Conservation (phyloP, 2,113 vertebrate genomes). For the Aphelocoma coerulescens region DNA sequence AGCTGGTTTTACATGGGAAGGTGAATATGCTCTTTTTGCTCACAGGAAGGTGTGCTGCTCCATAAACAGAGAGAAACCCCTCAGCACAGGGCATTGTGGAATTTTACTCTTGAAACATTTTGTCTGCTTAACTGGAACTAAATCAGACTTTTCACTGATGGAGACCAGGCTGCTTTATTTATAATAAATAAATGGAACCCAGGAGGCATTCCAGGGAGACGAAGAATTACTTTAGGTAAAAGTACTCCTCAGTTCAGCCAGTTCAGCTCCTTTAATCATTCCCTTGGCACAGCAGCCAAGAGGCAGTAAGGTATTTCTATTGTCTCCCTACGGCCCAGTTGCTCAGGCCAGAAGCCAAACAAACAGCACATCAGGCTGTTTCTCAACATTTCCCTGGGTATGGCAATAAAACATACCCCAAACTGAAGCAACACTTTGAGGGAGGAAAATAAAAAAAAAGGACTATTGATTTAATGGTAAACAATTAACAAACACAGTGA, state of each 20-base stretch:
- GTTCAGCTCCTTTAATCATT: background rate
- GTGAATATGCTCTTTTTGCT: background rate
- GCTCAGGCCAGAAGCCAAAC: background rate
- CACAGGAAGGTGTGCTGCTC: background rate
- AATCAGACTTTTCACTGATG: background rate
- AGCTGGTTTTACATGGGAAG: background rate
- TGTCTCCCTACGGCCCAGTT: background rate
- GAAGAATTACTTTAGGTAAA: background rate
- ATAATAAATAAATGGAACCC: background rate
- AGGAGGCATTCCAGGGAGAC: background rate
- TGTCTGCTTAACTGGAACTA: background rate
- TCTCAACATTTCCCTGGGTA: background rate
- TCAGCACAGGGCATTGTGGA: background rate
- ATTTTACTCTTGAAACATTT: background rate
- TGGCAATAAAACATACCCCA: background rate
- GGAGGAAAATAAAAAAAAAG: fast-evolving
- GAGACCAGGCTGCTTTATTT: background rate
- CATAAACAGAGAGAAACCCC: background rate
- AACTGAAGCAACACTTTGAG: background rate
- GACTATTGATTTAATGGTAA: background rate
- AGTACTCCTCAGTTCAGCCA: background rate
- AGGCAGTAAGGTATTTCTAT: background rate
- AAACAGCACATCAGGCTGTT: background rate
- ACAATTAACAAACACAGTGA: background rate
- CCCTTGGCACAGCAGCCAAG: background rate